Percentiles rank a stretch among this genome's conserved stretches.
phyloP scores from a whole-genome alignment of 2,888 invertebrate genomes.

The Epirrhoe tristata region DNA sequence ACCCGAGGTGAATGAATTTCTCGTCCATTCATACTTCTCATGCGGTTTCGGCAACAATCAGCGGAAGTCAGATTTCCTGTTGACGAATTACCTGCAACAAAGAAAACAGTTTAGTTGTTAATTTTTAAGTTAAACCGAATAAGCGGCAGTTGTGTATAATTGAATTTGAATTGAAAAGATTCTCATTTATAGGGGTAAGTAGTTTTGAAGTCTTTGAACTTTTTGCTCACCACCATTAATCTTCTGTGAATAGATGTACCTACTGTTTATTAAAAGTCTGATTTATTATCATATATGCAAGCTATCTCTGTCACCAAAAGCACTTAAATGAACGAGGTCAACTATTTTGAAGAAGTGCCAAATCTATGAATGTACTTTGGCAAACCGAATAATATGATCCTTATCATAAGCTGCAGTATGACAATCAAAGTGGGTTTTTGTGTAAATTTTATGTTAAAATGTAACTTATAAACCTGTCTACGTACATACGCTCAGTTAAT shows the following conservation, averaged over 20 bases:
- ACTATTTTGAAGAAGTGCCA: conserved; percentile 46
- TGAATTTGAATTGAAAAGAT: conserved; percentile 25
- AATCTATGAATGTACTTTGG: conserved; percentile 46
- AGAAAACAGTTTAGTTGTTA: conserved; percentile 56
- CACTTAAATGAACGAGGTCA: conserved; percentile 45
- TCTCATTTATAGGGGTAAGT: background rate
- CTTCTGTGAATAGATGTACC: conserved; percentile 9
- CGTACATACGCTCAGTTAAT: background rate
- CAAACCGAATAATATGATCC: conserved; percentile 41
- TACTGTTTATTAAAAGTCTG: conserved; percentile 19
- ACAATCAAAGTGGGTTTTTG: conserved; percentile 35
- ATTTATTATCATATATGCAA: conserved; percentile 35
- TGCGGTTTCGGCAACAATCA: conserved; percentile 59
- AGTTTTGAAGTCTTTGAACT: conserved; percentile 1
- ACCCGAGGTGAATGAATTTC: conserved; percentile 55
- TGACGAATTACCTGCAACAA: conserved; percentile 74
- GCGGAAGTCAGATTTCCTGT: conserved; percentile 64
- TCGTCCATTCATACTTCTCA: conserved; percentile 51
- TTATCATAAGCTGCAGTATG: conserved; percentile 45
- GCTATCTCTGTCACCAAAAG: conserved; percentile 43
- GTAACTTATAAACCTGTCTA: conserved; percentile 1
- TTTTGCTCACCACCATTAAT: conserved; percentile 22
- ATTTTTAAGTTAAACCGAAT: conserved; percentile 42
- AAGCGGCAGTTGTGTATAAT: conserved; percentile 33
- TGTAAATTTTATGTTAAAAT: conserved; percentile 26